Evolutionary conservation across 2,797 vertebrate species (phyloP), one percentile per base, ranked within the genome.

Genomic region (Novumbra hubbsi): DNA sequence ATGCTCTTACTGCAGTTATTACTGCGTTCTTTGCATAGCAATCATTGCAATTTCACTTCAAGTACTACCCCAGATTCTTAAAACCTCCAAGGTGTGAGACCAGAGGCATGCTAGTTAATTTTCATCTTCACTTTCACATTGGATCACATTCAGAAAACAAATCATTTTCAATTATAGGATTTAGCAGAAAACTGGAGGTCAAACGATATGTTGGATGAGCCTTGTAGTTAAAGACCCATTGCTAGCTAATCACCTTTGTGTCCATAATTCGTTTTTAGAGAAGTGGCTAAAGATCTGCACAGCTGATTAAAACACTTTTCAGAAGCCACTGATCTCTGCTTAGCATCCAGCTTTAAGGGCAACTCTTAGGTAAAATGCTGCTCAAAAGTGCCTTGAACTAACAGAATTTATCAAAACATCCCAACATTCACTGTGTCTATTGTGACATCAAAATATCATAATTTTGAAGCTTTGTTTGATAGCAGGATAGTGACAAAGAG

Each of bases 171-270:
- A 52, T 52, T n/a, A n/a, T 15, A 52, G 50, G 17, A 17, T 52
- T 52, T 52, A 52, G 17, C 12, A 52, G 50, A 8, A 52, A 52
- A 17, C 50, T 19, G 50, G 50, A 38, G 50, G 50, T 52, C 19
- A 52, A 52, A 52, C 19, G 50, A 19, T 55, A 55, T 55, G 6
- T 17, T 55, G 50, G 50, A 55, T n/a, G 52, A 21, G 52, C 52
- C 11, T 2, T 16, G 52, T 55, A n/a, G 52, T 55, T 55, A 55
- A 17, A 55, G 52, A 55, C 17, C 52, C 52, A 7, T 52, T 19
- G 50, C 50, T 55, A n/a, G 52, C 52, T 55, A 55, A 55, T 55
- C 52, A 21, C n/a, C 52, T 55, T 55, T 55, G 52, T 55, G 52
- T 19, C 52, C n/a, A 8, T 55, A 55, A 21, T 55, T 7, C n/a